Percentiles rank a stretch among this genome's conserved stretches.
These are phyloP conservation scores for Oopsacas minuta DNA, from an alignment of 37 sponge, comb jelly and placozoan species.

Conservation along the genomic window DNA sequence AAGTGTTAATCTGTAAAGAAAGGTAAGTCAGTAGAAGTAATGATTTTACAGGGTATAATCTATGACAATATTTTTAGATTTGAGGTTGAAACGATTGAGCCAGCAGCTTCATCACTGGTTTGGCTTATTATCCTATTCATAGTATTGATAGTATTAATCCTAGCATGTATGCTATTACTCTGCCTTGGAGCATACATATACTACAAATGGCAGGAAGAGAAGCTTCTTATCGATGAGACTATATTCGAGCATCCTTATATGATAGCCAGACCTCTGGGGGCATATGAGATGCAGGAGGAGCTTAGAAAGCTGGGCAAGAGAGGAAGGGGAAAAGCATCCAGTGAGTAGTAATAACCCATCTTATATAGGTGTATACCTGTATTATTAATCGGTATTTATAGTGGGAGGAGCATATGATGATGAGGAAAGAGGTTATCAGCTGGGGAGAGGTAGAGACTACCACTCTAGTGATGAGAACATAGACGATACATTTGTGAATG, in stretches of 20 bases:
- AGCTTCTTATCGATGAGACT: neutral
- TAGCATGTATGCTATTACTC: neutral
- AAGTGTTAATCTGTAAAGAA: neutral
- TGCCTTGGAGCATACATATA: neutral
- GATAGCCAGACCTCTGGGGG: conserved; percentile 6
- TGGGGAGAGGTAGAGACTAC: neutral
- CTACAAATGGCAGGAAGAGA: conserved; percentile 4
- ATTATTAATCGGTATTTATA: too few species aligned
- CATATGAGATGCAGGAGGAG: conserved; percentile 15
- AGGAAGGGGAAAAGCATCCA: neutral
- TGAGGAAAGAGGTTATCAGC: neutral
- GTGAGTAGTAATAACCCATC: too few species aligned
- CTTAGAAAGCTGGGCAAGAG: conserved; percentile 2
- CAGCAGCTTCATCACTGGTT: neutral
- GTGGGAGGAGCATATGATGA: neutral
- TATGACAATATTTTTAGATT: neutral
- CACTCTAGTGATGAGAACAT: conserved; percentile 1
- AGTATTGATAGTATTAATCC: neutral
- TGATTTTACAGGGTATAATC: too few species aligned
- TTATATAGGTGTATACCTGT: too few species aligned
- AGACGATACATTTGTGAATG: neutral
- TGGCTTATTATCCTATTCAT: neutral
- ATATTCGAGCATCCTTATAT: conserved; percentile 14
- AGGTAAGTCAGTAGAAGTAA: neutral
- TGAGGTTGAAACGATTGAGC: neutral